A percentile compares a stretch with the other conserved stretches of the same genome.
Evolutionary conservation across 2,113 vertebrate species (phyloP).

Genomic region (Candoia aspera): DNA sequence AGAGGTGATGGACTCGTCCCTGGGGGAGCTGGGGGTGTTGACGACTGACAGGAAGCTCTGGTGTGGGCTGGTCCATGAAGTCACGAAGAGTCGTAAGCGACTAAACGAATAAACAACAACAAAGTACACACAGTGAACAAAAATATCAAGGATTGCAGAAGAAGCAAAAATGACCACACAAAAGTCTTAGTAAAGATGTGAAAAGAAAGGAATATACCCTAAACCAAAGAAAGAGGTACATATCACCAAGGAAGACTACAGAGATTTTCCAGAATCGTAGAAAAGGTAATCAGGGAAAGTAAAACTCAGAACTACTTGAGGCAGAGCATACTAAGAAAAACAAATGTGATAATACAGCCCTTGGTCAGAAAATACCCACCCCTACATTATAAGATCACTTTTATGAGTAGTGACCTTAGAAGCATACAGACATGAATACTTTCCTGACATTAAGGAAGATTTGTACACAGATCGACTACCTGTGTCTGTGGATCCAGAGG

Average conservation of each 20-base stretch:
- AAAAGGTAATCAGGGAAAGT: background rate
- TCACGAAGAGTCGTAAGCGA: too few species aligned
- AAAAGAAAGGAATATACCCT: background rate
- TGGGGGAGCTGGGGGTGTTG: too few species aligned
- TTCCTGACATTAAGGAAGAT: background rate
- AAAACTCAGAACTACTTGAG: background rate
- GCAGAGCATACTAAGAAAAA: background rate
- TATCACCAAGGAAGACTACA: background rate
- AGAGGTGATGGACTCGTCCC: too few species aligned
- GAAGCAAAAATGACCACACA: background rate
- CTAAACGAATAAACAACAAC: too few species aligned
- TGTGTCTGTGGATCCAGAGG: background rate
- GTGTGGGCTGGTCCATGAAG: too few species aligned
- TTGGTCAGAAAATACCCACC: background rate
- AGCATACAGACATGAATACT: background rate
- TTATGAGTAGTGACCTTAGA: background rate
- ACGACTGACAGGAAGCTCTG: too few species aligned
- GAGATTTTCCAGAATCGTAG: background rate
- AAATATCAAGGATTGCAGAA: background rate
- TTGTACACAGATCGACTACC: background rate
- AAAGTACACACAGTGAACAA: background rate
- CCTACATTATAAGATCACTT: background rate
- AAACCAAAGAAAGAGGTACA: background rate
- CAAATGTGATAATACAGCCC: background rate
- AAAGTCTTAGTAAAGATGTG: background rate